Evolutionary conservation across 1,140 invertebrate genomes (phyloP), one percentile per base, ranked within the genome.

Genomic region (Papilio xuthus): DNA sequence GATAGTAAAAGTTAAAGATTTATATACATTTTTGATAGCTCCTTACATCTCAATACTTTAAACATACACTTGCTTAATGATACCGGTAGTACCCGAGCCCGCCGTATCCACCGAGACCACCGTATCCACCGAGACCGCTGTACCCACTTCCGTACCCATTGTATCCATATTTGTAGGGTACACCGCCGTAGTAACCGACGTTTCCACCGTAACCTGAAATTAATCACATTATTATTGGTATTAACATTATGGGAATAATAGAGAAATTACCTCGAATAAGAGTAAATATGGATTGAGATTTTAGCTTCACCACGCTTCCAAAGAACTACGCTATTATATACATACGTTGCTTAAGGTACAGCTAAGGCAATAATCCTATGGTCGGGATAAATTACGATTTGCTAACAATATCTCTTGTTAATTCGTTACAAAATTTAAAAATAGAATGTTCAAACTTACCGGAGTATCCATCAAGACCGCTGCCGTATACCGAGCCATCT

Each of bases 401-500:
- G 32, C 7, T 37, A 7, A 37, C 32, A 37, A 37, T 37, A 37
- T 37, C 32, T 37, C 4, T 37, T 37, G 4, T 3, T 37, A 37
- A 37, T 37, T 37, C 32, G 4, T 37, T 37, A 7, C 0, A 3
- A 3, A 37, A 37, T 37, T 4, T 10, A 47, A 60, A 60, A 1
- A 32, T 15, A 15, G 26, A 28, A 6, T 9, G 9, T 28, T 28
- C 26, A 3, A 9, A 67, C 60, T 67, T 32, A 67, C 60, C 60
- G 26, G 60, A 67, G 26, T 67, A 67, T 26, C 60, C 60, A 2
- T 6, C 84, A 13, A 93, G 89, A 80, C 92, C 91, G 83, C 90
- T 91, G 9, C 90, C 86, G 0, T 87, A 88, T n/a, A 88, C 86
- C n/a, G 90, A 89, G 4, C 80, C 71, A 32, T 72, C 86, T 77